Evolutionary conservation across 2,888 invertebrate species (phyloP), one percentile per base, ranked within the genome.

Genomic region (Sarcophaga rosellei): DNA sequence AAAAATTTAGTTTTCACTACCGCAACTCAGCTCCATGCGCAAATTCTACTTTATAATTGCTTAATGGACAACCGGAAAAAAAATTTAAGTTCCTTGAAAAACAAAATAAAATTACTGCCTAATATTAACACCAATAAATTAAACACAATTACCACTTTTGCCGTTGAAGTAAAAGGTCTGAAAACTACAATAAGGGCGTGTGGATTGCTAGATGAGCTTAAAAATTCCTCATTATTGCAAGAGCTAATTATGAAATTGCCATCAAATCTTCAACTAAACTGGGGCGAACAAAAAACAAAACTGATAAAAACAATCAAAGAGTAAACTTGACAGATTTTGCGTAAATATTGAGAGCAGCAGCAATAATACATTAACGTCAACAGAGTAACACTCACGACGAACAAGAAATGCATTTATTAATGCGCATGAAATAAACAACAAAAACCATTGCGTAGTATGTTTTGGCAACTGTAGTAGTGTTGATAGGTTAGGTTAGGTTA

Each of bases 161-260:
- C 84, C 11, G 63, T 84, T 61, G 45, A 78, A 47, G 69, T 78
- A 4, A 78, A 84, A 57, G 57, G 83, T 6, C 66, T 84, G 11
- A 12, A 69, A 44, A 61, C 74, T 15, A 79, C 70, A 69, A 59
- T 84, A 1, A 69, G 69, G 21, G 70, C 84, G 15, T 84, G 69
- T 75, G 74, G 69, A 21, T 65, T 84, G n/a, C 25, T n/a, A 4
- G 79, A 79, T 3, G 78, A 75, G 70, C 4, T 84, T 10, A 79
- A 84, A 11, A 84, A 84, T 59, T 75, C 77, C 2, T 82, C 65
- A 8, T 12, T 77, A n/a, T 57, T 82, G 15, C 82, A 82, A 21
- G 82, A 77, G 25, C 20, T 77, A n/a, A 47, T 82, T 63, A 17
- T 12, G 4, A 80, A 80, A 80, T 4, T 80, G 17, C 66, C 77